Base-by-base conservation (phyloP, 2,113 vertebrate genomes). In the Pyrgilauda ruficollis region DNA sequence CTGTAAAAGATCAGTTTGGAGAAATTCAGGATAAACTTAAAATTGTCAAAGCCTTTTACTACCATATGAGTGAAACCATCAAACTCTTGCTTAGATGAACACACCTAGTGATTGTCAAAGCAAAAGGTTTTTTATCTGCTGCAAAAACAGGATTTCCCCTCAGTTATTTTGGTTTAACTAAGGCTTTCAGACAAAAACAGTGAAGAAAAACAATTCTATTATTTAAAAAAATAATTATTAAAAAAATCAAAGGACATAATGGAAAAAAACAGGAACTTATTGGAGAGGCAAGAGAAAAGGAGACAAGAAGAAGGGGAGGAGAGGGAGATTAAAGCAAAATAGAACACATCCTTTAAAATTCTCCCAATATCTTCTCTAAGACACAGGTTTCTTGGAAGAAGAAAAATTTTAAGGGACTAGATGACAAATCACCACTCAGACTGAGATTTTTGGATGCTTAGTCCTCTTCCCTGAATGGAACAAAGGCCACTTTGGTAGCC, bases 51-150 rank as follows among this genome's bases (percentile, higher is more conserved):
- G 50, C 21, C 61, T 91, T 97, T 97, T 90, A 86, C 94, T 86
- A 94, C 56, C 2, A 0, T 80, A 84, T 5, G 16, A 94, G 64
- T 43, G 64, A 90, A 94, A 92, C 70, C 74, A 94, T 89, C 84
- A 91, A 74, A 88, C 78, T 74, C 52, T 63, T 94, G 67, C 90
- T 96, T 87, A 94, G 68, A 93, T 79, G 90, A 92, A 94, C 53
- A 92, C 49, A 84, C 55, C 58, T 90, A 91, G 67, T 39, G 68
- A 55, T 7, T 94, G 74, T 97, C 90, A 95, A 96, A 97, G 89
- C 87, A 64, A 79, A 63, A 67, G 8, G 1, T 50, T 79, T 79
- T 41, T 58, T 76, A n/a, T 20, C 50, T 62, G 52, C 47, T 82
- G 37, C 58, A 84, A 91, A 72, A 69, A 7, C 22, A 83, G 68